phyloP scores from a whole-genome alignment of 2,888 invertebrate species.

The Choristoneura rosaceana region DNA sequence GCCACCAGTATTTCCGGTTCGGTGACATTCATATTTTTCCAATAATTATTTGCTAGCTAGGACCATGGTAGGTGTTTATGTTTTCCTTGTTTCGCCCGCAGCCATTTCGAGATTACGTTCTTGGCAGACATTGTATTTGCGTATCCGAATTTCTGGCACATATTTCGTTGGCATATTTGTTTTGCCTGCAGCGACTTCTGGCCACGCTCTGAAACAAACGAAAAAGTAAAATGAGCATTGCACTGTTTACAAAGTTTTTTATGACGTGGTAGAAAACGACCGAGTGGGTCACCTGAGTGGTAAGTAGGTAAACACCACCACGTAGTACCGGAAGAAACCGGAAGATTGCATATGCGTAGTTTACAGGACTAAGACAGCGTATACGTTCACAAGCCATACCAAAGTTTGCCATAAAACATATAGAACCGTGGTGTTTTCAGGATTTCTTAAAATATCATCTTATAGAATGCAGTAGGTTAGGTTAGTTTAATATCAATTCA shows the following conservation, averaged over 20 bases:
- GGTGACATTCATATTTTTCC: constrained; percentile 80
- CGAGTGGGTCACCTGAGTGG: too few species aligned
- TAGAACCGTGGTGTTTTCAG: too few species aligned
- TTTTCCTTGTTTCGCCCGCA: constrained; percentile 79
- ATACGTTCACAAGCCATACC: too few species aligned
- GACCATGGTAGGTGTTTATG: constrained; percentile 80
- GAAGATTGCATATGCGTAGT: too few species aligned
- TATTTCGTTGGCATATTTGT: constrained; percentile 74
- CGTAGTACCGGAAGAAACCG: too few species aligned
- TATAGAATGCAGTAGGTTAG: too few species aligned
- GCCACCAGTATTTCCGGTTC: constrained; percentile 74
- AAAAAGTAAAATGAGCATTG: constrained; percentile 31
- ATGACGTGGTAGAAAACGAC: too few species aligned
- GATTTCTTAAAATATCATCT: too few species aligned
- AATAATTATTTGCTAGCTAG: constrained; percentile 72
- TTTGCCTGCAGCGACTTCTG: constrained; percentile 53
- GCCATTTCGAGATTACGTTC: constrained; percentile 82
- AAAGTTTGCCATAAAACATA: too few species aligned
- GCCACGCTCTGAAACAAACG: constrained; percentile 72
- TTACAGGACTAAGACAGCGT: too few species aligned
- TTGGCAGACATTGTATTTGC: constrained; percentile 80
- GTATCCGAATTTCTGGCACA: constrained; percentile 73
- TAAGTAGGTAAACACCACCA: too few species aligned
- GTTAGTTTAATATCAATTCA: too few species aligned
- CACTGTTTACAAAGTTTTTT: not conserved